Evolutionary conservation across 1,140 invertebrate species (phyloP).

Genomic region (Yoshiicerus persimilis): DNA sequence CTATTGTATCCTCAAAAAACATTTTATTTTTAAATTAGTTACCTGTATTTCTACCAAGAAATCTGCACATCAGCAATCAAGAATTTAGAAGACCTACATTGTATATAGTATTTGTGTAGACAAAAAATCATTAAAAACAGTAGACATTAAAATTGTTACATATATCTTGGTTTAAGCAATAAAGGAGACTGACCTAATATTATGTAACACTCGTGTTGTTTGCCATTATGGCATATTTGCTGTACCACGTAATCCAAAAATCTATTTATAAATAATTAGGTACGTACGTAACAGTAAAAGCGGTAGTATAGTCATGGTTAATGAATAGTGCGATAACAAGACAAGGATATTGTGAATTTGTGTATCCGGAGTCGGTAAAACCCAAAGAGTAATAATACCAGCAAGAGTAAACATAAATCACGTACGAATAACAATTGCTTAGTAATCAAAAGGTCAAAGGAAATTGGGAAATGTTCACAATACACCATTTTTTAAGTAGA

Average conservation of each 20-base stretch:
- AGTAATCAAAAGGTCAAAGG: background rate
- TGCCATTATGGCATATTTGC: background rate
- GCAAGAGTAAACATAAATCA: background rate
- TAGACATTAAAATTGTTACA: too few species aligned
- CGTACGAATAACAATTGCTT: background rate
- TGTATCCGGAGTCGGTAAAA: background rate
- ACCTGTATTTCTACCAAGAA: too few species aligned
- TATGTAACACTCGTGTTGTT: background rate
- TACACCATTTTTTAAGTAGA: background rate
- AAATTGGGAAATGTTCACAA: background rate
- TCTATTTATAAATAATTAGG: background rate
- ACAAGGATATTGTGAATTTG: background rate
- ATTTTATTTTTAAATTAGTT: too few species aligned
- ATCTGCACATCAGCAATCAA: too few species aligned
- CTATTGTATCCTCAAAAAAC: too few species aligned
- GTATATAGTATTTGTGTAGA: too few species aligned
- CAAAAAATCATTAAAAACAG: too few species aligned
- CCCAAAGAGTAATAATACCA: background rate
- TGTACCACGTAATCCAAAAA: background rate
- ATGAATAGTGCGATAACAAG: background rate
- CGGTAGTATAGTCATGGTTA: background rate
- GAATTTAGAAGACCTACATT: too few species aligned
- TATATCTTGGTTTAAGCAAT: too few species aligned
- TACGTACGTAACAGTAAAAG: background rate
- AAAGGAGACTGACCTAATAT: background rate